Percentiles rank a stretch among this genome's conserved stretches.
Conservation (phyloP, 2,888 invertebrate species). For the Petrolisthes manimaculis region DNA sequence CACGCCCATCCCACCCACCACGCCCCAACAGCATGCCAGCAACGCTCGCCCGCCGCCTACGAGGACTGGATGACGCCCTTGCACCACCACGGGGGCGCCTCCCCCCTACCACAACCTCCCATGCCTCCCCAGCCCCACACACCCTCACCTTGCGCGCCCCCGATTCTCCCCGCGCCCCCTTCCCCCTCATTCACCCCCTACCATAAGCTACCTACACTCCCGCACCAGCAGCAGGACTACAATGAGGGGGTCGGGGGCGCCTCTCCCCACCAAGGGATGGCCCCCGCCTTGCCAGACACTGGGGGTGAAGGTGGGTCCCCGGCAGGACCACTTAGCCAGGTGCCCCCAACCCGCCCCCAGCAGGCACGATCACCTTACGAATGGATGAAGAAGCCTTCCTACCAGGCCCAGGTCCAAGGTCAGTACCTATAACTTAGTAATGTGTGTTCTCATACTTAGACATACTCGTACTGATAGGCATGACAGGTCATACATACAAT, state of each 20-base stretch:
- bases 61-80: conserved; percentile 52
- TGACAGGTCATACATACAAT: too few relatives aligned
- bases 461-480: too few relatives aligned
- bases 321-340: not conserved
- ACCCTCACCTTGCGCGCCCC: not conserved
- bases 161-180: not conserved
- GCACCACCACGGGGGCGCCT: conserved; percentile 43
- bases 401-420: conserved; percentile 7
- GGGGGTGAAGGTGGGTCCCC: not conserved
- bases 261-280: not conserved
- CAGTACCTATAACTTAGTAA: not conserved
- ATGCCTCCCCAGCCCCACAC: not conserved
- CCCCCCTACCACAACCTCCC: conserved; percentile 52
- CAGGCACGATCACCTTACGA: conserved; percentile 86
- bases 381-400: conserved; percentile 85
- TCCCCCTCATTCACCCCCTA: not conserved
- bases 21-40: conserved; percentile 37
- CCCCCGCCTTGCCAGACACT: not conserved
- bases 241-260: not conserved
- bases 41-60: conserved; percentile 51
- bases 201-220: not conserved
- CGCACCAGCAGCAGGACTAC: not conserved
- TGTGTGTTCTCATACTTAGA: too few relatives aligned
- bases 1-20: conserved; percentile 49
- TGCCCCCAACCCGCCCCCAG: conserved; percentile 74